These are phyloP conservation scores for Charina bottae DNA, from an alignment of 2,113 vertebrate genomes.

Conservation along the genomic window DNA sequence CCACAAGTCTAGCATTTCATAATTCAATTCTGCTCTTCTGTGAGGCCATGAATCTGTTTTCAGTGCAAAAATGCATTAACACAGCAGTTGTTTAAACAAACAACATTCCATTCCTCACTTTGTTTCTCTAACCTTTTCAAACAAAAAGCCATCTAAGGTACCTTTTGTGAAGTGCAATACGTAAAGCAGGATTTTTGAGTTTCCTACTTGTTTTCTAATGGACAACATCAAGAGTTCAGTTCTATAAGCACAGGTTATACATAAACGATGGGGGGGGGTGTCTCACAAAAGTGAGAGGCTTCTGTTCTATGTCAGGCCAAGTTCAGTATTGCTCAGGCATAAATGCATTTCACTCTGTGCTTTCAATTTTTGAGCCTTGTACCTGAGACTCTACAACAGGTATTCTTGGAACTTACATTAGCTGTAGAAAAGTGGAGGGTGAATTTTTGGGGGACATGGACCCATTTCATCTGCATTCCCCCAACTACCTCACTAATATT, in stretches of 20 bases:
- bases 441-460: not conserved
- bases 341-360: constrained; percentile 10
- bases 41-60: not conserved
- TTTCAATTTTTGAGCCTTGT: not conserved
- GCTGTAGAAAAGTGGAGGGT: not conserved
- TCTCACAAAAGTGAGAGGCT: fast-evolving
- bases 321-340: constrained; percentile 42
- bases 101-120: constrained; percentile 27
- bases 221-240: constrained; percentile 14
- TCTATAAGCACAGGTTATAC: not conserved
- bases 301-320: not conserved
- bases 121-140: constrained; percentile 36
- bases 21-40: not conserved
- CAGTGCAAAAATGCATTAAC: not conserved
- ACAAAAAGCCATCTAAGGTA: constrained; percentile 6
- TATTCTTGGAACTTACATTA: not conserved
- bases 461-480: not conserved
- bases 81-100: constrained; percentile 6
- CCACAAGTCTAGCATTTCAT: constrained; percentile 15
- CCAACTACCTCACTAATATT: not conserved
- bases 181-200: constrained; percentile 35
- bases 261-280: constrained; percentile 1
- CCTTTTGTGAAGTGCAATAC: constrained; percentile 5
- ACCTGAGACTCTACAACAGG: not conserved
- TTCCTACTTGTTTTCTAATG: constrained; percentile 21